Base-by-base conservation (phyloP, 2,797 vertebrate genomes). In the Nannoperca australis region DNA sequence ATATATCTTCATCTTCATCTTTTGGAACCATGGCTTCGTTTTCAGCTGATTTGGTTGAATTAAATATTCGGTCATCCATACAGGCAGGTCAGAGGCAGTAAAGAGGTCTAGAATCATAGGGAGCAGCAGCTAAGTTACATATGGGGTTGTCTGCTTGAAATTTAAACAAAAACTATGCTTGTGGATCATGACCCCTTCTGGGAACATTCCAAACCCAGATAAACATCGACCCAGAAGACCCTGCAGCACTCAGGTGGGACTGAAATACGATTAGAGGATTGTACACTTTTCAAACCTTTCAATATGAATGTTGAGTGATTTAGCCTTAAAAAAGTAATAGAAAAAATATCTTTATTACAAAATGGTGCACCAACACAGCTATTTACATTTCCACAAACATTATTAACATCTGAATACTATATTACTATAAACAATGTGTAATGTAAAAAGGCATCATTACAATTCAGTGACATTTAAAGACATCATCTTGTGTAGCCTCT, bases 321-420 rank as follows among this genome's bases (percentile, higher is more conserved):
- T 9, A 12, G 18, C 22, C 24, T 11, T 3, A 49, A 55, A 65
- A 18, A 77, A 53, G 27, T 54, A 13, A 36, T 64, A 62, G 0
- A 83, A 81, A 60, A 85, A 82, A 76, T 64, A 67, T 13, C 49
- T 91, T 92, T 85, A 88, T 85, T 89, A 62, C 20, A 85, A 82
- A 83, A 75, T 44, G 1, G 0, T 67, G n/a, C 32, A 82, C 5
- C 14, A 73, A 61, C 20, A 75, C 20, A 73, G 70, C 15, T 60
- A 69, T 79, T 71, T 74, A 79, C 70, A 87, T 59, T 61, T 38
- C 20, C 38, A 79, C 7, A 81, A 63, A 42, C 13, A 73, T 27
- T 40, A 56, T 14, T 68, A 65, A 82, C 11, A 76, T 56, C 14
- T 70, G 60, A 66, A 71, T 81, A 73, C 13, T 20, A 50, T 15